phyloP scores from a whole-genome alignment of 2,888 invertebrate species.

The Archips crataeganus region DNA sequence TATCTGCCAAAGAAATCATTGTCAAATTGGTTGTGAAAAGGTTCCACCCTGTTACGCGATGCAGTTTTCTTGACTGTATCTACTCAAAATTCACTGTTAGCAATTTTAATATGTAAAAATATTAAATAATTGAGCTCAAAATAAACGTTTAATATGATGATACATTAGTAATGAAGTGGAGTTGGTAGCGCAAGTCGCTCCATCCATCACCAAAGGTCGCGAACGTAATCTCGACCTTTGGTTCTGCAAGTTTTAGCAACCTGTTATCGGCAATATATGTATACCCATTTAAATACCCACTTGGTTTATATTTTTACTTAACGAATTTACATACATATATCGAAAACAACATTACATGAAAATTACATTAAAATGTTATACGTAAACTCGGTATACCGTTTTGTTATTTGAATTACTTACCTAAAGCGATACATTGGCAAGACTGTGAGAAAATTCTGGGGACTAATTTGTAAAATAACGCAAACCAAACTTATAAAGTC shows the following conservation, averaged over 20 bases:
- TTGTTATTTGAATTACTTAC: too few relatives aligned
- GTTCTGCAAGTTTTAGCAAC: slow-evolving; percentile 38
- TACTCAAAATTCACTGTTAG: too few relatives aligned
- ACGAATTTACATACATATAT: neutral
- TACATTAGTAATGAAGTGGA: slow-evolving; percentile 37
- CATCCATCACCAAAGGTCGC: slow-evolving; percentile 42
- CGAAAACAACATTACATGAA: neutral
- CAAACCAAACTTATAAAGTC: too few relatives aligned
- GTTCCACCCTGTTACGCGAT: too few relatives aligned
- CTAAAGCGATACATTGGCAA: too few relatives aligned
- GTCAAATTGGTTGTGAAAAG: too few relatives aligned
- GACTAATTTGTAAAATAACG: too few relatives aligned
- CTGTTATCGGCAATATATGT: slow-evolving; percentile 20
- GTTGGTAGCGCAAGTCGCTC: slow-evolving; percentile 25
- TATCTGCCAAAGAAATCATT: too few relatives aligned
- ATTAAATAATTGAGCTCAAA: too few relatives aligned
- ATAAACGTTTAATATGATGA: slow-evolving; percentile 19
- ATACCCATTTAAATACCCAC: neutral
- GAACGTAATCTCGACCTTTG: slow-evolving; percentile 40
- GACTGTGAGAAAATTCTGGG: too few relatives aligned
- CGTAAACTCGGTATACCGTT: neutral
- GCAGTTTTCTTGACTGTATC: too few relatives aligned
- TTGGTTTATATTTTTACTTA: neutral
- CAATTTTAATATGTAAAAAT: too few relatives aligned
- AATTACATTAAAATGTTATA: neutral